Conservation (phyloP, 2,888 invertebrate species). For the Anagyrus pseudococci region DNA sequence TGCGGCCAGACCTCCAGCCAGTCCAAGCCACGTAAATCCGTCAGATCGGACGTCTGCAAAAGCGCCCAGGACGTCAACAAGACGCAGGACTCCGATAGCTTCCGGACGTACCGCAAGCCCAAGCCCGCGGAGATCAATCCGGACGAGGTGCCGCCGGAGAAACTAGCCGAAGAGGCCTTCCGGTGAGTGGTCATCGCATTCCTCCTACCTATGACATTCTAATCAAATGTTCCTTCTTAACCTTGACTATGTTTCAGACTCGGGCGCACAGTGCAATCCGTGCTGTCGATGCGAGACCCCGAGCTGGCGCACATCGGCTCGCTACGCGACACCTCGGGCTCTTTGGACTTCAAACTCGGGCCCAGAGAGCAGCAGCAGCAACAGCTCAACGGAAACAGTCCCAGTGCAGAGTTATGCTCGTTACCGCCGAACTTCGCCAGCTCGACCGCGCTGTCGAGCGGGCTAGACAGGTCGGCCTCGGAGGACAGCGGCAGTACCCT, state of each 20-base stretch:
- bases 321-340: constrained; percentile 35
- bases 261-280: constrained; percentile 71
- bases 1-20: constrained; percentile 2
- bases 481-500: constrained; percentile 40
- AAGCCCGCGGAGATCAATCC: constrained; percentile 58
- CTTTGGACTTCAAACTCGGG: constrained; percentile 15
- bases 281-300: constrained; percentile 71
- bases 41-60: not conserved
- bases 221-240: not conserved
- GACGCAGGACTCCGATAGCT: constrained; percentile 43
- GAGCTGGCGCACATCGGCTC: constrained; percentile 50
- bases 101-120: constrained; percentile 54
- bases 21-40: no score
- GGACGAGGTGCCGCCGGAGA: constrained; percentile 68
- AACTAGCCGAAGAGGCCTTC: constrained; percentile 72
- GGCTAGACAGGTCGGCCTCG: constrained; percentile 45
- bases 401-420: constrained; percentile 31
- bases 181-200: constrained; percentile 49
- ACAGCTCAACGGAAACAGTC: constrained; percentile 1
- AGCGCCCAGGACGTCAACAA: constrained; percentile 44
- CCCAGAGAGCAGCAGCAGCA: constrained; percentile 9
- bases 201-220: not conserved
- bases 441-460: constrained; percentile 33
- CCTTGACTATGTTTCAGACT: constrained; percentile 57
- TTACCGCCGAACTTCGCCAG: constrained; percentile 43